A percentile compares a stretch with the other conserved stretches of the same genome.
Conservation (phyloP, 2,113 vertebrate genomes). For the Malurus cyaneus region DNA sequence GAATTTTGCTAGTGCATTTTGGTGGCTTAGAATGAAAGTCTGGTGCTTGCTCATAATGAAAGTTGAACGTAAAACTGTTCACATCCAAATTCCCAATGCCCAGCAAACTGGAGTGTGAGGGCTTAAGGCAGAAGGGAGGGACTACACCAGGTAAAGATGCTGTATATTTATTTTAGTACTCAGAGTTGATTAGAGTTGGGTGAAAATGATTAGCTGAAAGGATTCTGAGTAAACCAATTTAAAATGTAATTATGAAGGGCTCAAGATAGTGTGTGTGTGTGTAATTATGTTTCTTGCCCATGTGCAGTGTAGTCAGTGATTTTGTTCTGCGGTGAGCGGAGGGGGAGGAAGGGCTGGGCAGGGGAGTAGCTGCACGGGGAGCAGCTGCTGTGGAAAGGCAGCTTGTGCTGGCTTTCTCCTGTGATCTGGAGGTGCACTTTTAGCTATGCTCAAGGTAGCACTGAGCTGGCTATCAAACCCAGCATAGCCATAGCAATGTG, state of each 20-base stretch:
- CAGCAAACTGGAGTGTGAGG: not conserved
- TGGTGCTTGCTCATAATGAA: slow-evolving; percentile 12
- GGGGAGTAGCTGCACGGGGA: not conserved
- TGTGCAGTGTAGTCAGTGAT: not conserved
- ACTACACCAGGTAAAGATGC: not conserved
- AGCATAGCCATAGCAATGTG: not conserved
- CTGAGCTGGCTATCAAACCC: not conserved
- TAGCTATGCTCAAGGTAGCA: not conserved
- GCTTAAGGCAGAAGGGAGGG: not conserved
- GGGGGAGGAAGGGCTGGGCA: not conserved
- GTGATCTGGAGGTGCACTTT: not conserved
- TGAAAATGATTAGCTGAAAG: slow-evolving; percentile 29
- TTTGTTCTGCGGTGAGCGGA: not conserved
- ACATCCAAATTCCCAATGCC: not conserved
- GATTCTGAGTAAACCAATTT: slow-evolving; percentile 38
- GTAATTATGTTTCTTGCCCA: slow-evolving; percentile 54
- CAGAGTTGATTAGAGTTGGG: slow-evolving; percentile 21
- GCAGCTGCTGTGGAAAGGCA: not conserved
- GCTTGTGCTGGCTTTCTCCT: not conserved
- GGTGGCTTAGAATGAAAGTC: slow-evolving; percentile 9
- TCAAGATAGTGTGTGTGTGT: slow-evolving; percentile 14
- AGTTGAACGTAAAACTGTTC: not conserved
- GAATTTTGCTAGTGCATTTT: not conserved
- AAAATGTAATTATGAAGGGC: slow-evolving; percentile 47
- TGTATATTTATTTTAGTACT: slow-evolving; percentile 17